Evolutionary conservation across 2,888 invertebrate genomes (phyloP).

Genomic region (Lasioglossum pauxillum): DNA sequence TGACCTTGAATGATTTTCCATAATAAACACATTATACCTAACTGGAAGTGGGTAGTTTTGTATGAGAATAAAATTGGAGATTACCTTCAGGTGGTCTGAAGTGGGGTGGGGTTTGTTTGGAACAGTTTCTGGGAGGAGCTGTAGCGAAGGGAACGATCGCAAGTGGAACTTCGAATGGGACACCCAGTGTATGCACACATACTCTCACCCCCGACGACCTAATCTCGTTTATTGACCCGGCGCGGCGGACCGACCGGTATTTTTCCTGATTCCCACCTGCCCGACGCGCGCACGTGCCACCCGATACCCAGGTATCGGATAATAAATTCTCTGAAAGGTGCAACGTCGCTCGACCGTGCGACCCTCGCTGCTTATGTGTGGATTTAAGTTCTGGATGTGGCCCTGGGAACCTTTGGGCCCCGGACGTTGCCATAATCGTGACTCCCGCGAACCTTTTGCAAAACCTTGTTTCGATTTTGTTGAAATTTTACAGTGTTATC

Average conservation of each 20-base stretch:
- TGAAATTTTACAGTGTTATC: neutral
- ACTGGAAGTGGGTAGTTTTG: too few species aligned
- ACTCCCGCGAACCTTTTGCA: neutral
- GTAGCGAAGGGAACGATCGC: neutral
- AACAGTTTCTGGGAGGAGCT: neutral
- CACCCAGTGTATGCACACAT: slow-evolving; percentile 1
- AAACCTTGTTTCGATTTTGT: neutral
- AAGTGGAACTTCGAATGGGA: neutral
- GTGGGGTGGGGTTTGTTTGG: neutral
- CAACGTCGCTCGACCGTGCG: neutral
- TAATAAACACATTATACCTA: too few species aligned
- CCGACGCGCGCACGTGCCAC: slow-evolving; percentile 6
- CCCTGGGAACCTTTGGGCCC: neutral
- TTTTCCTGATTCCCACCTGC: slow-evolving; percentile 42
- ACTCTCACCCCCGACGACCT: slow-evolving; percentile 29
- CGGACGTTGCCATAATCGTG: neutral
- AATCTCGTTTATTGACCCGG: slow-evolving; percentile 61
- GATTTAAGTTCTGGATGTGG: neutral
- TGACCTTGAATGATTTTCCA: neutral
- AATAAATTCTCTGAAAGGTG: slow-evolving; percentile 19
- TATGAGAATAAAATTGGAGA: too few species aligned
- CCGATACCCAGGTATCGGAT: slow-evolving; percentile 1
- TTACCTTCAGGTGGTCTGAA: neutral
- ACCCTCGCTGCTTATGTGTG: neutral
- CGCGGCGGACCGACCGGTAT: slow-evolving; percentile 11